Evolutionary conservation across 2,888 invertebrate genomes (phyloP), one percentile per base, ranked within the genome.

Genomic region (Lordiphosa fenestrarum): DNA sequence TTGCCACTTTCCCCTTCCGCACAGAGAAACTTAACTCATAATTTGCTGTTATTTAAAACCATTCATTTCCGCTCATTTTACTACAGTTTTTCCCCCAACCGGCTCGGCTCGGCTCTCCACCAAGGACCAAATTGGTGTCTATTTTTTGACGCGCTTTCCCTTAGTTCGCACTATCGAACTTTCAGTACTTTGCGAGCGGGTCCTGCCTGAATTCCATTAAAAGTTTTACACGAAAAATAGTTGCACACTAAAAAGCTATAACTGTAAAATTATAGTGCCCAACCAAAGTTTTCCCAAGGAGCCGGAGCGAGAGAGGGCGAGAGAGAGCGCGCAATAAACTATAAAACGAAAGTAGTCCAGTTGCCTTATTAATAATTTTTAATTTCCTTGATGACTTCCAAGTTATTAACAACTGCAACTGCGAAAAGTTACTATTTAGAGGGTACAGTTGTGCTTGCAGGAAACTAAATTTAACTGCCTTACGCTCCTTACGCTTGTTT

Each of bases 331-430:
- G 69, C 69, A 68, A 69, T 83, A 75, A 85, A 85, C 84, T 81
- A 71, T 69, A 57, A 76, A 85, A 71, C 75, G 66, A 56, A 61
- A 58, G 9, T 41, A 76, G 84, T 77, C 68, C 78, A 58, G 63
- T 61, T 56, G 69, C 70, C 80, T 87, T 85, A 87, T 86, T 85
- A 86, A 87, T 86, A 87, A 86, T 85, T 86, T 84, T 87, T 83
- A 87, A 86, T 86, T 86, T 87, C 86, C 87, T 85, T 83, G 81
- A 87, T 87, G 87, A 86, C 84, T 84, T 66, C 74, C 73, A 85
- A 86, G 77, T 84, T 87, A 84, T 83, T 85, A 84, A 76, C 77
- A 86, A 80, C 75, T 71, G 44, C 69, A 54, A 25, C 49, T 50
- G 42, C 25, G 39, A 60, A 53, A 51, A 44, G 66, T 49, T 58